Base-by-base conservation (phyloP, 2,113 vertebrate species). In the Regulus satrapa region DNA sequence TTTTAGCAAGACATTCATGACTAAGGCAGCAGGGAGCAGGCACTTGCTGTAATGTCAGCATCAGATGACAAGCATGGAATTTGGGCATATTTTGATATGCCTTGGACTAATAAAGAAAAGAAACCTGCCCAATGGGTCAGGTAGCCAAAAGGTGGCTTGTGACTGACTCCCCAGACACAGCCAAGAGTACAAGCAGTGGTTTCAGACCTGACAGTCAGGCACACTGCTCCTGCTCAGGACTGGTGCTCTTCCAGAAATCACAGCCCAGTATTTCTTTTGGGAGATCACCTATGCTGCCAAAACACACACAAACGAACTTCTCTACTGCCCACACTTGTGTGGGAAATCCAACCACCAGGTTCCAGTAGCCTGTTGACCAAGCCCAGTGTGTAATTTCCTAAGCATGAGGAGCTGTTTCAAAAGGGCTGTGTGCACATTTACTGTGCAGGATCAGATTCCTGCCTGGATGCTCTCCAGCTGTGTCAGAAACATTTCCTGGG, bases 281-380 rank as follows among this genome's bases (percentile, higher is more conserved):
- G 56, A 75, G 46, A 41, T 23, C 76, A 32, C 41, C 71, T 12
- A 1, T 10, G 3, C 31, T n/a, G 41, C 45, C 75, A 61, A 26
- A 77, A 32, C 23, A 28, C 0, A 1, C 17, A 66, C 26, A 14
- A 59, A n/a, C 9, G 3, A 13, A 14, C 7, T n/a, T 5, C 51
- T 75, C 56, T 38, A 0, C 28, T 21, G 55, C 2, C 21, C 61
- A 41, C 25, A 49, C 0, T 3, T 11, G 7, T 0, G 19, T 3
- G 17, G 74, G 43, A 85, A 73, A 17, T 31, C 15, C 71, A 48
- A 34, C 34, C 10, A 29, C 12, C 52, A 62, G 31, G 16, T 18
- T 23, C 63, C 46, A 66, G 0, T 3, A 25, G 10, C 21, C 34
- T 2, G 3, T 1, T 32, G 16, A 48, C n/a, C 12, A 28, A 59